Conservation (phyloP, 1,140 invertebrate genomes). For the Pristionchus pacificus region DNA sequence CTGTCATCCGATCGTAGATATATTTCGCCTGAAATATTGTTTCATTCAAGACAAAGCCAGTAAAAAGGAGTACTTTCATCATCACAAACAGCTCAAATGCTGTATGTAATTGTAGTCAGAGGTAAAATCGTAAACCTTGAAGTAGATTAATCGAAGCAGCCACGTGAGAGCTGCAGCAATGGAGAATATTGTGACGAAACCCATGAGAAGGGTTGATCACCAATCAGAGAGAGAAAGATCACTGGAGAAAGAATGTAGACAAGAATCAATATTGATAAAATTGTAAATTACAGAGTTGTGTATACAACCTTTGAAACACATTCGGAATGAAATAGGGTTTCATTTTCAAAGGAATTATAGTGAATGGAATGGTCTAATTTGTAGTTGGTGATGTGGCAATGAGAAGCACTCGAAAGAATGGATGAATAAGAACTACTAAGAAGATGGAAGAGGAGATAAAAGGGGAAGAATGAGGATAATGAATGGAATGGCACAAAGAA, state of each 20-base stretch:
- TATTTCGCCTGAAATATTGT: conserved; percentile 24
- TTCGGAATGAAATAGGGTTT: not conserved
- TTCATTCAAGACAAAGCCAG: conserved; percentile 5
- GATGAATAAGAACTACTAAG: no score
- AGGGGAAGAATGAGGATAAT: no score
- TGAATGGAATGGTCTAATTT: not conserved
- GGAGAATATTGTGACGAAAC: conserved; percentile 38
- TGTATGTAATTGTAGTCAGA: conserved; percentile 3
- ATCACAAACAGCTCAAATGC: not conserved
- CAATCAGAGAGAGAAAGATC: not conserved
- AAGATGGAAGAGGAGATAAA: no score
- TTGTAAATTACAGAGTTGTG: conserved; percentile 4
- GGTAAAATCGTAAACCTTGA: conserved; percentile 7
- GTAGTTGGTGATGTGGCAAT: no score
- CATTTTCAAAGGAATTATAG: not conserved
- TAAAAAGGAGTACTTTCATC: conserved; percentile 2
- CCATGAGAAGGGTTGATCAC: no score
- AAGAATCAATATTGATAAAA: not conserved
- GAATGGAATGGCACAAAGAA: no score
- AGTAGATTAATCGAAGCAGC: not conserved
- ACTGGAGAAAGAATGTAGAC: not conserved
- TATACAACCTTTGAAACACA: not conserved
- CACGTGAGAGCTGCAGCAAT: conserved; percentile 22
- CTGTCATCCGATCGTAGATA: conserved; percentile 22
- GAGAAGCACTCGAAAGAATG: no score